Evolutionary conservation across 2,888 invertebrate genomes (phyloP), one percentile per base, ranked within the genome.

Genomic region (Acrocyrtus sp.): DNA sequence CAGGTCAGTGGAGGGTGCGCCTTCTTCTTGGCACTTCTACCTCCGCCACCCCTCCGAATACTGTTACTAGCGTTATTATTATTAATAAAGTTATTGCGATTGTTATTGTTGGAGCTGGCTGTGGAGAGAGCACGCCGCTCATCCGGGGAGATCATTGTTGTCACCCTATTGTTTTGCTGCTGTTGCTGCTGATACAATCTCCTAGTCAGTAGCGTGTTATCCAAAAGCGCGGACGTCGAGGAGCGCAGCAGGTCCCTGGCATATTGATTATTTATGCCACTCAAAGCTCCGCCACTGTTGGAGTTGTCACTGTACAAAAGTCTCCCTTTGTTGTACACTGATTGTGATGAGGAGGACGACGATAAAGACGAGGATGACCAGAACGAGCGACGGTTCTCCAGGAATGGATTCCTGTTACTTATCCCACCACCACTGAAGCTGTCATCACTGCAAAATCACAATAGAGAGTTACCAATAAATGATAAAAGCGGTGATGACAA

Each of bases 1-100:
- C 79, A 21, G 76, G 45, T 57, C 78, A n/a, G 45, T 10, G 78
- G 76, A 1, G 78, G 79, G 61, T 72, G 76, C 3, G 70, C 43
- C 53, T 80, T 80, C 54, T 77, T 75, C 34, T 67, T 66, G 6
- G 51, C 51, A 47, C 54, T 70, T 39, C 73, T 74, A 22, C 68
- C 34, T 3, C 27, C 43, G 43, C 29, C 26, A n/a, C 58, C 58
- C 17, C 50, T 56, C n/a, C 51, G 43, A n/a, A n/a, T n/a, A n/a
- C n/a, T n/a, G n/a, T n/a, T n/a, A n/a, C n/a, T n/a, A n/a, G n/a
- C n/a, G 6, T 56, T 50, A 21, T 58, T 65, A 34, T 43, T 54
- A n/a, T n/a, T n/a, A n/a, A n/a, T n/a, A n/a, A n/a, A n/a, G n/a
- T n/a, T n/a, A 47, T 53, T 72, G 19, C 39, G 50, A 21, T 56